Percentiles rank a stretch among this genome's conserved stretches.
Evolutionary conservation across 2,797 vertebrate species (phyloP).

Genomic region (Sebastes steindachneri): DNA sequence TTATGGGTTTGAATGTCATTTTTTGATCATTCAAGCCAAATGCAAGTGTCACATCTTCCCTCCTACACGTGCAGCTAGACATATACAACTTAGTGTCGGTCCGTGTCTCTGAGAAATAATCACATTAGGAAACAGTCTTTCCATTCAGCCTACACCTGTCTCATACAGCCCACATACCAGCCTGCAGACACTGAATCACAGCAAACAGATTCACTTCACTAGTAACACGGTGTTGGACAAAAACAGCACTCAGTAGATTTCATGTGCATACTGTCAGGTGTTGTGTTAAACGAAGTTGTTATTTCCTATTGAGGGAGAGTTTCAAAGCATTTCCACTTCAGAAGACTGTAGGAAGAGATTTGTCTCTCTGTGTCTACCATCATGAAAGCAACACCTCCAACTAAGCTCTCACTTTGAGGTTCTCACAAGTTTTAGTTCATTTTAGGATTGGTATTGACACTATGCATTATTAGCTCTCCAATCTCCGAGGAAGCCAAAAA

Average conservation of each 20-base stretch:
- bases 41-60: background rate
- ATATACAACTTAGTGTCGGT: background rate
- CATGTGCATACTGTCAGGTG: background rate
- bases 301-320: background rate
- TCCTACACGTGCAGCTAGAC: background rate
- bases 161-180: background rate
- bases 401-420: background rate
- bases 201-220: conserved; percentile 8
- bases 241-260: conserved; percentile 1
- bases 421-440: background rate
- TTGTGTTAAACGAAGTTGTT: background rate
- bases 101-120: background rate
- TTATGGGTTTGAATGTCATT: background rate
- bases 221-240: background rate
- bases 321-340: background rate
- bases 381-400: background rate
- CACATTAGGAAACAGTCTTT: conserved; percentile 15
- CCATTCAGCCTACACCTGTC: background rate
- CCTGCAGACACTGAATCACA: background rate
- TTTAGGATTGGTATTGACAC: background rate
- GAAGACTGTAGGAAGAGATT: background rate
- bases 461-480: background rate
- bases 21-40: background rate
- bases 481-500: background rate
- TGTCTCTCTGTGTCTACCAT: background rate